These are phyloP conservation scores for Omphaloscelis lunosa DNA, from an alignment of 2,888 invertebrate genomes.

Conservation along the genomic window DNA sequence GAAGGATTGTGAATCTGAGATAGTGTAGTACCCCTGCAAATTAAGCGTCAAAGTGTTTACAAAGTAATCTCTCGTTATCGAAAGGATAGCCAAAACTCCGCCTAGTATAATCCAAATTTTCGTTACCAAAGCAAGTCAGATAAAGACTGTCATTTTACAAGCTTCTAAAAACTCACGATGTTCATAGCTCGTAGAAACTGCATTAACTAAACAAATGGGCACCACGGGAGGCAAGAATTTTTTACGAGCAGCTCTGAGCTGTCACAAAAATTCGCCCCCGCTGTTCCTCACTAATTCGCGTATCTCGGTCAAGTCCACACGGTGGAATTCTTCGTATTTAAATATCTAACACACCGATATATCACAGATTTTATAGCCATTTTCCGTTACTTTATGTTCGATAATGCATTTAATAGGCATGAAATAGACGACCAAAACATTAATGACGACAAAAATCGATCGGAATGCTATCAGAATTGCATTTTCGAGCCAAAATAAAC, in stretches of 20 bases:
- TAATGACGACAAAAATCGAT: constrained; percentile 39
- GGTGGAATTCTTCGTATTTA: constrained; percentile 42
- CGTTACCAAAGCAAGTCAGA: background rate
- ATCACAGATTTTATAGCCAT: constrained; percentile 47
- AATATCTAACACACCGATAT: constrained; percentile 43
- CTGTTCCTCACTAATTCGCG: constrained; percentile 76
- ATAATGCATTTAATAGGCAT: constrained; percentile 30
- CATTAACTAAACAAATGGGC: constrained; percentile 64
- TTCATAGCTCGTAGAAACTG: constrained; percentile 50
- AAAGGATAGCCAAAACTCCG: background rate
- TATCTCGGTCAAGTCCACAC: constrained; percentile 53
- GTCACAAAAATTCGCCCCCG: constrained; percentile 75
- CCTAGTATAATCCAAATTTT: background rate
- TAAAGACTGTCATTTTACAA: constrained; percentile 34
- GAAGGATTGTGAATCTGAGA: background rate
- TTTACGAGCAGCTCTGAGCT: constrained; percentile 70
- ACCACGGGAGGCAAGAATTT: constrained; percentile 69
- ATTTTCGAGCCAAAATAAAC: constrained; percentile 42
- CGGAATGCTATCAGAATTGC: constrained; percentile 39
- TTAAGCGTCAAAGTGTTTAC: background rate
- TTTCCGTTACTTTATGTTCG: constrained; percentile 52
- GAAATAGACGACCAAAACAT: constrained; percentile 35
- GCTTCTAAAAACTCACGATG: constrained; percentile 22
- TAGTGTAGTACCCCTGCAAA: background rate
- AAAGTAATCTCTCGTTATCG: background rate